A percentile compares a stretch with the other conserved stretches of the same genome.
Conservation (phyloP, 2,888 invertebrate genomes). For the Eremobia ochroleuca region DNA sequence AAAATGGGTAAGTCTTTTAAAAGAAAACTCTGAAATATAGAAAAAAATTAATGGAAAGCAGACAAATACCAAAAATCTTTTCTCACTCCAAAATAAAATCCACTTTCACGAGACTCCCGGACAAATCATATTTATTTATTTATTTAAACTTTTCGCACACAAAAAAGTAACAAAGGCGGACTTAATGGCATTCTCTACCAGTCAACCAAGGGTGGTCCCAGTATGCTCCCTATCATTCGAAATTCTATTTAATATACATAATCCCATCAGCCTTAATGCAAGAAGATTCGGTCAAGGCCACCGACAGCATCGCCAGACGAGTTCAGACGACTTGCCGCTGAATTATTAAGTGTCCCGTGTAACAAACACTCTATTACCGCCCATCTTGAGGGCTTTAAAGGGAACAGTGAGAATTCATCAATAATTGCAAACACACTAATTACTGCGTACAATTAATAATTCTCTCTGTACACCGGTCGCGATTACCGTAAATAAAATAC, state of each 20-base stretch:
- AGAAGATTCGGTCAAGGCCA: conserved; percentile 53
- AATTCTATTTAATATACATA: conserved; percentile 63
- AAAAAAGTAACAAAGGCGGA: too few species aligned
- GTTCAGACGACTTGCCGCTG: conserved; percentile 39
- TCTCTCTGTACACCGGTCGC: background rate
- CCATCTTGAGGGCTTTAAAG: conserved; percentile 30
- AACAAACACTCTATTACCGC: conserved; percentile 48
- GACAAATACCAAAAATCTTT: conserved; percentile 6
- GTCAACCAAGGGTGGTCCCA: too few species aligned
- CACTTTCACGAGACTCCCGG: conserved; percentile 17
- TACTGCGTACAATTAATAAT: conserved; percentile 16
- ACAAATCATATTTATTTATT: conserved; percentile 46
- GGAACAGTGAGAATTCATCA: conserved; percentile 43
- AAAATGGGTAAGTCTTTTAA: background rate
- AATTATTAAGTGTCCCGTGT: conserved; percentile 48
- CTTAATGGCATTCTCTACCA: too few species aligned
- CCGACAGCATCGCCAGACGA: conserved; percentile 38
- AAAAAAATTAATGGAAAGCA: background rate
- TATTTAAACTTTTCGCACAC: too few species aligned
- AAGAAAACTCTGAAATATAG: background rate
- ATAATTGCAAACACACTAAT: conserved; percentile 35
- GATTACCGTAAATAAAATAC: conserved; percentile 7
- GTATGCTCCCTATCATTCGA: conserved; percentile 40
- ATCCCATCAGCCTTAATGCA: conserved; percentile 45
- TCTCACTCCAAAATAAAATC: conserved; percentile 28